Conservation (phyloP, 2,797 vertebrate species). For the Harpagifer antarcticus region DNA sequence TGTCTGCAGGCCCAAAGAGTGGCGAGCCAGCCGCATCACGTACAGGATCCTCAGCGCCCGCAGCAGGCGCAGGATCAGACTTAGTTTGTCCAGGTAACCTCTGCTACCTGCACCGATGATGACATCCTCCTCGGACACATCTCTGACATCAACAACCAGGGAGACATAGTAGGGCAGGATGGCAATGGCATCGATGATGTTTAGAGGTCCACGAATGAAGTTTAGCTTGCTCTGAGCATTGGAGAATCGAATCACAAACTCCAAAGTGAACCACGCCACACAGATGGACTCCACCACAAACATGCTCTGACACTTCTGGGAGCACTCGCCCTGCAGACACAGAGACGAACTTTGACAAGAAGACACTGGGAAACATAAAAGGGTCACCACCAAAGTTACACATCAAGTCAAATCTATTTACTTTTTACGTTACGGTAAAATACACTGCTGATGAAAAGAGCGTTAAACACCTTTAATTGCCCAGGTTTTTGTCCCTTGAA, state of each 20-base stretch:
- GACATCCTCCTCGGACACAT: slow-evolving; percentile 81
- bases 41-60: slow-evolving; percentile 95
- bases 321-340: slow-evolving; percentile 90
- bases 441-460: not conserved
- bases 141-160: slow-evolving; percentile 87
- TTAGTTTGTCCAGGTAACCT: slow-evolving; percentile 93
- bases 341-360: slow-evolving; percentile 5
- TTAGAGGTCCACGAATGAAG: slow-evolving; percentile 92
- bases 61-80: slow-evolving; percentile 91
- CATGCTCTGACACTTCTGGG: slow-evolving; percentile 92
- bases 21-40: slow-evolving; percentile 95
- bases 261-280: slow-evolving; percentile 96
- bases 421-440: not conserved
- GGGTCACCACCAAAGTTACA: not conserved
- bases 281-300: slow-evolving; percentile 96
- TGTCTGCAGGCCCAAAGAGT: slow-evolving; percentile 95
- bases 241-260: slow-evolving; percentile 89
- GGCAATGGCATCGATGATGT: slow-evolving; percentile 94
- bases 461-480: not conserved
- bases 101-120: slow-evolving; percentile 70
- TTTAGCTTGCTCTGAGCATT: slow-evolving; percentile 93
- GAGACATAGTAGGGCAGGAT: slow-evolving; percentile 97
- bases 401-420: not conserved
- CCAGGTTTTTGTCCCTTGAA: not conserved
- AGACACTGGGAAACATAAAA: slow-evolving; percentile 1